Percentiles rank a stretch among this genome's conserved stretches.
These are phyloP conservation scores for Porites rus DNA, from an alignment of 92 coral and sea anemone genomes.

Conservation along the genomic window DNA sequence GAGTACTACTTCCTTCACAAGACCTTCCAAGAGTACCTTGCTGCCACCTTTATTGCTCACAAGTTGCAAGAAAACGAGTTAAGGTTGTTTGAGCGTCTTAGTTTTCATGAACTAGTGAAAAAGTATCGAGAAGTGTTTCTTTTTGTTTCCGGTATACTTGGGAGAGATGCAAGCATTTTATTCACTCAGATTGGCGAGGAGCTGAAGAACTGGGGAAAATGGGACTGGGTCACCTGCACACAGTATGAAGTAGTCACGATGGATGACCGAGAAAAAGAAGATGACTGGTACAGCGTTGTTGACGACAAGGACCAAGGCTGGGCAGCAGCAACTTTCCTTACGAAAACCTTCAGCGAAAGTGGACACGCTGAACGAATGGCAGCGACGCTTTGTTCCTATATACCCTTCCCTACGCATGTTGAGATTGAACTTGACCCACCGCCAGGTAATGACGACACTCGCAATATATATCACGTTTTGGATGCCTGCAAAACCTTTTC, in stretches of 20 bases:
- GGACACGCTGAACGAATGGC: not conserved
- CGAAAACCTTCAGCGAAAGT: not conserved
- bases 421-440: not conserved
- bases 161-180: too few relatives aligned
- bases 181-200: not conserved
- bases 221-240: not conserved
- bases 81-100: not conserved
- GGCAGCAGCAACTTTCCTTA: not conserved
- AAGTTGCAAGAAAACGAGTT: not conserved
- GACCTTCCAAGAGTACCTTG: constrained; percentile 15
- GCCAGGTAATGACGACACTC: not conserved
- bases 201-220: not conserved
- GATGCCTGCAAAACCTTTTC: not conserved
- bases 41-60: not conserved
- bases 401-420: not conserved
- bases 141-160: not conserved
- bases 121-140: not conserved
- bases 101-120: not conserved
- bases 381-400: not conserved
- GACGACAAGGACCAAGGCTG: too few relatives aligned
- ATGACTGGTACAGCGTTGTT: not conserved
- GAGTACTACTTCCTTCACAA: constrained; percentile 23
- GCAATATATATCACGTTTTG: not conserved
- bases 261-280: too few relatives aligned
- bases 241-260: too few relatives aligned